Conservation (phyloP, 2,888 invertebrate species). For the Prostheceraeus crozeri region DNA sequence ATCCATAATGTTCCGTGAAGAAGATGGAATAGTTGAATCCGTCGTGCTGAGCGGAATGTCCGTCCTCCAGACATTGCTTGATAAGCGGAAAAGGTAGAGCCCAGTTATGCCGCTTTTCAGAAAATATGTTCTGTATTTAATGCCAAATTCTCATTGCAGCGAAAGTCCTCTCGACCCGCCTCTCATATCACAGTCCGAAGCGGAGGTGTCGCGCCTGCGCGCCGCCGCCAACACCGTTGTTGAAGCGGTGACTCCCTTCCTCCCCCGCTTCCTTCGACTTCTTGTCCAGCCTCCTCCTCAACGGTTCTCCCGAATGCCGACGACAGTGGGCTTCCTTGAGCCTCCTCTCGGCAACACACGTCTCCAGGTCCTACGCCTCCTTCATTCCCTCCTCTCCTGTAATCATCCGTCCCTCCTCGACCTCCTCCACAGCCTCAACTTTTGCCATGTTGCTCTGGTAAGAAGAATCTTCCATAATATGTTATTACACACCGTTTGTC, state of each 20-base stretch:
- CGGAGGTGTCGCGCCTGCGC: conserved; percentile 60
- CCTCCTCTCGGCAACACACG: conserved; percentile 73
- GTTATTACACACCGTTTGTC: neutral
- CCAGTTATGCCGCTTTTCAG: neutral
- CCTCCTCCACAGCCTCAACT: conserved; percentile 18
- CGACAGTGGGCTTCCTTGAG: conserved; percentile 66
- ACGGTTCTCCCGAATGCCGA: conserved; percentile 62
- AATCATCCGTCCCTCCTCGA: conserved; percentile 27
- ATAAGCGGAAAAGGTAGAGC: conserved; percentile 46
- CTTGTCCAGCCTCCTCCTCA: conserved; percentile 65
- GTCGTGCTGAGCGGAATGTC: conserved; percentile 72
- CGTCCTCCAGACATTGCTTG: conserved; percentile 69
- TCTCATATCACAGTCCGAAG: neutral
- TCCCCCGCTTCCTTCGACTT: conserved; percentile 67
- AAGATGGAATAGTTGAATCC: conserved; percentile 52
- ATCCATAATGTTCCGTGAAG: no score
- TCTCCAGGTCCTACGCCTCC: conserved; percentile 70
- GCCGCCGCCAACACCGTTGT: conserved; percentile 64
- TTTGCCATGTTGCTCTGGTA: conserved; percentile 30
- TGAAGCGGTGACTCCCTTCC: conserved; percentile 63
- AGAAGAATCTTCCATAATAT: neutral
- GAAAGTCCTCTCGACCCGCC: conserved; percentile 22
- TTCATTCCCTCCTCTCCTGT: conserved; percentile 67
- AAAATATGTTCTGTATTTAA: neutral
- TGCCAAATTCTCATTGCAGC: conserved; percentile 27